These are phyloP conservation scores for Aurelia aurita DNA, from an alignment of 30 jellyfish, hydroid and myxozoan species.

Conservation along the genomic window DNA sequence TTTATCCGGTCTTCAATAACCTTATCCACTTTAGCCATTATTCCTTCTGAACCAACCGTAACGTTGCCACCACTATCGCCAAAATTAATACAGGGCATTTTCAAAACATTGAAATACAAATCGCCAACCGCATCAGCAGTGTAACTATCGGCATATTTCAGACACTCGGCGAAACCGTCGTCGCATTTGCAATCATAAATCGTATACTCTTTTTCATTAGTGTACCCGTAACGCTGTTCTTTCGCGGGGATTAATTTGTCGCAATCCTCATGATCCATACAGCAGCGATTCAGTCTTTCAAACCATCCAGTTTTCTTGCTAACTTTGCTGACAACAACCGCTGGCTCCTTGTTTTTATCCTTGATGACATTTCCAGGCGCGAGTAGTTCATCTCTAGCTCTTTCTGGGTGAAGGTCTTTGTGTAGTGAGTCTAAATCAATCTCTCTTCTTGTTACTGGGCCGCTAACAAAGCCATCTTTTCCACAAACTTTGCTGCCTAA, in stretches of 20 bases:
- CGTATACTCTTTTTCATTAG: constrained; percentile 81
- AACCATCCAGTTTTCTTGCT: constrained; percentile 54
- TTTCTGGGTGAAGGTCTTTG: constrained; percentile 63
- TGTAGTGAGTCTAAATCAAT: constrained; percentile 51
- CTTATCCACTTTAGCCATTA: constrained; percentile 26
- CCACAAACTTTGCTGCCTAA: constrained; percentile 65
- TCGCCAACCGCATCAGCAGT: constrained; percentile 98
- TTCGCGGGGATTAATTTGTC: constrained; percentile 89
- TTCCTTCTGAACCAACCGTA: neutral
- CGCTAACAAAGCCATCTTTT: constrained; percentile 25
- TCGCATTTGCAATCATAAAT: constrained; percentile 95
- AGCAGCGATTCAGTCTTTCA: constrained; percentile 71
- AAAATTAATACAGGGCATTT: constrained; percentile 90
- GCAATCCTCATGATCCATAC: constrained; percentile 88
- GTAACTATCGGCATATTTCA: constrained; percentile 80
- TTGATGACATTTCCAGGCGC: constrained; percentile 8
- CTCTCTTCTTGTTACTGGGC: constrained; percentile 11
- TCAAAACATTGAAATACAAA: constrained; percentile 86
- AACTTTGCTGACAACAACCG: constrained; percentile 55
- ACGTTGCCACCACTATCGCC: constrained; percentile 30
- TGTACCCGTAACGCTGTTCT: constrained; percentile 71
- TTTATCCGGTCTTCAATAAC: constrained; percentile 27
- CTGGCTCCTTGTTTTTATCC: constrained; percentile 40
- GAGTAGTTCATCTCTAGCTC: constrained; percentile 14
- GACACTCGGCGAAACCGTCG: constrained; percentile 85